Conservation (phyloP, 2,113 vertebrate genomes). For the Pristiophorus japonicus region DNA sequence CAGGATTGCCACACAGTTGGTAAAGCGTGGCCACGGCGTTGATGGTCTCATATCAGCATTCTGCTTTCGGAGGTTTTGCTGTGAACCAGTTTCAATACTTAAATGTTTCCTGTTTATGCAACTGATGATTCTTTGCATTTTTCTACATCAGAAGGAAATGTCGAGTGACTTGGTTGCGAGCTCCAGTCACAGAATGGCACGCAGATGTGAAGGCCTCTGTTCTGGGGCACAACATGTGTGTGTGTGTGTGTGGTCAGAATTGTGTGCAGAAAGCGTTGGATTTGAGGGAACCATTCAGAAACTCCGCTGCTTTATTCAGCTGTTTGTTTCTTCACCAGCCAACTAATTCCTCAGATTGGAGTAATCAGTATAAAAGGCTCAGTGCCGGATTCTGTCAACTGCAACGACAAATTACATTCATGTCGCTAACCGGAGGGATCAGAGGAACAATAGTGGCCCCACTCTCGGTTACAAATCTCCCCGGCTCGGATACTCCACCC, state of each 20-base stretch:
- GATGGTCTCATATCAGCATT: background rate
- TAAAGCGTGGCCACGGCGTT: background rate
- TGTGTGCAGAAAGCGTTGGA: background rate
- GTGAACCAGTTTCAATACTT: background rate
- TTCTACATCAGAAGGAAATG: background rate
- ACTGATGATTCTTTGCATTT: background rate
- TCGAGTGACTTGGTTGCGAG: background rate
- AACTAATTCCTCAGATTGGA: constrained; percentile 26
- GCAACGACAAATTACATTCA: constrained; percentile 22
- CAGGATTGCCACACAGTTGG: background rate
- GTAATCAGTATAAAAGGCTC: constrained; percentile 27
- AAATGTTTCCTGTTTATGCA: background rate
- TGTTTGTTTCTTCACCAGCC: background rate
- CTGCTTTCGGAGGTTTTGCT: background rate
- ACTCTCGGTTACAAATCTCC: constrained; percentile 19
- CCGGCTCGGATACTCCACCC: background rate
- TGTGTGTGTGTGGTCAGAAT: constrained; percentile 28
- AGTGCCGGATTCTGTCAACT: background rate
- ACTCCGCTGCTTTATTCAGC: background rate
- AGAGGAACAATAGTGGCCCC: background rate
- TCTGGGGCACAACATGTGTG: background rate
- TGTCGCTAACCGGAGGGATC: constrained; percentile 23
- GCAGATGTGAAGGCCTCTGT: background rate
- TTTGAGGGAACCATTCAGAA: background rate
- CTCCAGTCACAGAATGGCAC: background rate